Base-by-base conservation (phyloP, 2,797 vertebrate species). In the Myotis vivesi region DNA sequence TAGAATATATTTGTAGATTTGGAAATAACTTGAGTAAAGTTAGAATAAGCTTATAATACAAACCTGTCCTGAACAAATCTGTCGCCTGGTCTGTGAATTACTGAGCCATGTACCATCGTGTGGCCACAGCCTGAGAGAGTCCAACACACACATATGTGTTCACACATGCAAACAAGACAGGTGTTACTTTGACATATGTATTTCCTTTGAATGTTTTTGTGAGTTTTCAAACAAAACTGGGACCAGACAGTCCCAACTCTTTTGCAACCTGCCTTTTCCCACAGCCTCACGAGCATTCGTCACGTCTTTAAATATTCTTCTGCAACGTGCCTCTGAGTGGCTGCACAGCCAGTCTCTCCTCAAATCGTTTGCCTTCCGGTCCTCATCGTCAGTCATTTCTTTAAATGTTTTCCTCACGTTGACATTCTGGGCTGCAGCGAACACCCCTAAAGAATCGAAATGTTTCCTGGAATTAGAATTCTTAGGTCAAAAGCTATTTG, bases 341-440 rank as follows among this genome's bases (percentile, higher is more conserved):
- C 41, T 66, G 10, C 28, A n/a, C 25, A 6, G 11, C 6, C 16
- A 1, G 59, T 33, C 59, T 75, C 62, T 72, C 76, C 68, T 83
- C 33, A n/a, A 72, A 81, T 66, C 11, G 15, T 68, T 84, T 82
- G 19, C 59, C 66, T 87, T 94, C 69, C 89, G 72, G 66, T 94
- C 87, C 62, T 91, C 77, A 30, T n/a, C 51, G 17, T 82, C 2
- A 1, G 55, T 25, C 83, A 44, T 79, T 94, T 96, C 36, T 77
- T 89, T 41, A 84, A 87, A 91, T 4, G 2, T 87, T 73, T 87
- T 87, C 71, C 83, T 77, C 86, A 89, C 38, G 36, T 33, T 72
- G n/a, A 96, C 41, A 30, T 62, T 94, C 91, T 49, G 87, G 71
- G 36, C n/a, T 69, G 1, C 25, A 15, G 16, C 0, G 7, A 53